Evolutionary conservation across 2,797 vertebrate genomes (phyloP), one percentile per base, ranked within the genome.

Genomic region (Xerus rutilus): DNA sequence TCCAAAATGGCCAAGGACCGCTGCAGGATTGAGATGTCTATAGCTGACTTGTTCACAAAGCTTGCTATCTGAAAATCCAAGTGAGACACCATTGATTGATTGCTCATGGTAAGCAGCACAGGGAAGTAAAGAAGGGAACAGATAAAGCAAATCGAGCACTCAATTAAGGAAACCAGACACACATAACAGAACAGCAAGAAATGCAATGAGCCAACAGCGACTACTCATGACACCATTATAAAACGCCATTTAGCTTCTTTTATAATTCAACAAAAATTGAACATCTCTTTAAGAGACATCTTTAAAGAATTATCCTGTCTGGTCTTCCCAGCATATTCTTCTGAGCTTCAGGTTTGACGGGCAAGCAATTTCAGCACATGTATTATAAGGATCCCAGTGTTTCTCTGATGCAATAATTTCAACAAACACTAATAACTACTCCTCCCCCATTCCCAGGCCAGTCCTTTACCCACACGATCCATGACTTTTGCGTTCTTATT

Each of bases 1-100:
- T 99, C 99, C 98, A 99, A 98, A 98, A 99, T 99, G 93, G 99
- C 99, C 94, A 99, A 98, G 0, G 99, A 99, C 7, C 99, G 98
- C 98, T 99, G 99, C 97, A 99, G 98, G 95, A 99, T 99, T 0
- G 99, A 99, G 21, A 99, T 98, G 98, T 99, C 99, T 39, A 99
- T 99, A 82, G 99, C 99, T 0, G 99, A 99, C 97, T 99, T 99
- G 98, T 99, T 99, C 98, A 99, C 99, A 2, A 99, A 99, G 97
- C 99, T 99, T 86, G 99, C 99, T 93, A 99, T 99, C 99, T 99
- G 97, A 72, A 98, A 98, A 95, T 30, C 35, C 57, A 96, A 94
- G 78, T 5, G 54, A 6, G 67, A 79, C 70, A 89, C 54, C 28
- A 28, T 11, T 88, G 45, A 28, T 11, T 88, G 45, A 93, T 28